Base-by-base conservation (phyloP, 1,140 invertebrate species). In the Glomeris maerens region DNA sequence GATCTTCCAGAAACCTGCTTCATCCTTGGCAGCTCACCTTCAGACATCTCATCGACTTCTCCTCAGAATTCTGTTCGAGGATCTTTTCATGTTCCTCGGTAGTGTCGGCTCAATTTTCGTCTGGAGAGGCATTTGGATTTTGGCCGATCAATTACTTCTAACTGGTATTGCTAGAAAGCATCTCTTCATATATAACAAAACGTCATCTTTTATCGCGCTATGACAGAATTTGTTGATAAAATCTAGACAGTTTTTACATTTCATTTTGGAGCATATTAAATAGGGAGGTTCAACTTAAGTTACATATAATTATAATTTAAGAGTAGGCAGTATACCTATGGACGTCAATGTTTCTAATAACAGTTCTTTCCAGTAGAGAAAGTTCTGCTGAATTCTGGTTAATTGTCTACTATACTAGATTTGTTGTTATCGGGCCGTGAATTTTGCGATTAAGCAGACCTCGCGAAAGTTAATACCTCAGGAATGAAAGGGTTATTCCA, bases 51-150 rank as follows among this genome's bases (percentile, higher is more conserved):
- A 59, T 82, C 10, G 68, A 13, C 2, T 21, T 2, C 14, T 20
- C 4, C 3, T 27, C 7, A 21, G 39, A 4, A 38, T 55, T 14
- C 13, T 79, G 2, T 81, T 81, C 36, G 52, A 53, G 23, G 84
- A 89, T 61, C 60, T 77, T 3, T 85, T 83, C 64, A 75, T 83
- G 27, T 67, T 86, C 28, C 66, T 85, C 42, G 80, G 79, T 27
- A 84, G 87, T 60, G 62, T 84, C 47, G 84, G 83, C 2, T 84
- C 84, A 1, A 78, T 89, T 25, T 88, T 88, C 64, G 78, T 86
- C 0, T 90, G 86, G 86, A 72, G 85, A 41, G 84, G 84, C 3
- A 75, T 88, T 27, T 89, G 86, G 86, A 80, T 75, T 50, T 59
- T 83, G 20, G 70, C 86, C 1, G 80, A 89, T 62, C 66, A 81